Evolutionary conservation across 2,888 invertebrate genomes (phyloP).

Genomic region (Mycalesis mineus): DNA sequence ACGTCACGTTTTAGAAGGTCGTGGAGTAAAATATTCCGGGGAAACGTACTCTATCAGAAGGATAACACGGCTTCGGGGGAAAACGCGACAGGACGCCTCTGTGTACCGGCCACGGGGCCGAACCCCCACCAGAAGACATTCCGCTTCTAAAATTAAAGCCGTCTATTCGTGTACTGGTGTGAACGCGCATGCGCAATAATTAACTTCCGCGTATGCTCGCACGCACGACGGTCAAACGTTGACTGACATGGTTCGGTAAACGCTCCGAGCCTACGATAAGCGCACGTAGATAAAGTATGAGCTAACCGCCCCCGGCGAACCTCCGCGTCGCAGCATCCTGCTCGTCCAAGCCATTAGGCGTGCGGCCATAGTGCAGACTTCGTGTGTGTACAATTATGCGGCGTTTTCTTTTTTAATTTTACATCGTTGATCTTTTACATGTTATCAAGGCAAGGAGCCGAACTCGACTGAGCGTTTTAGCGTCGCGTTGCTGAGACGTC

Average conservation of each 20-base stretch:
- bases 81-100: conserved; percentile 77
- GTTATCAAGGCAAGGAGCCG: conserved; percentile 62
- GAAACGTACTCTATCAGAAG: conserved; percentile 68
- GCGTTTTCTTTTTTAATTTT: conserved; percentile 25
- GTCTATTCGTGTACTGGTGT: conserved; percentile 70
- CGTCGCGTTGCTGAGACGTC: conserved; percentile 47
- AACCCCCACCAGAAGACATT: conserved; percentile 77
- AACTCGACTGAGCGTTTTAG: conserved; percentile 60
- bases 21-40: conserved; percentile 43
- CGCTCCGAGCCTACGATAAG: conserved; percentile 68
- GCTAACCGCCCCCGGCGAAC: conserved; percentile 74
- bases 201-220: conserved; percentile 75
- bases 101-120: conserved; percentile 86
- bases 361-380: conserved; percentile 48
- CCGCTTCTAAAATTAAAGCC: conserved; percentile 70
- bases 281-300: conserved; percentile 61
- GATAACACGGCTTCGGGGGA: conserved; percentile 57
- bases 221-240: conserved; percentile 70
- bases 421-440: conserved; percentile 33
- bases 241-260: conserved; percentile 62
- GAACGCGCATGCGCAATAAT: conserved; percentile 69
- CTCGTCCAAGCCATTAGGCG: conserved; percentile 65
- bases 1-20: conserved; percentile 58
- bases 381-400: conserved; percentile 31
- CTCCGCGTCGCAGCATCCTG: conserved; percentile 69